Evolutionary conservation across 2,888 invertebrate genomes (phyloP).

Genomic region (Drosophila barbarae): DNA sequence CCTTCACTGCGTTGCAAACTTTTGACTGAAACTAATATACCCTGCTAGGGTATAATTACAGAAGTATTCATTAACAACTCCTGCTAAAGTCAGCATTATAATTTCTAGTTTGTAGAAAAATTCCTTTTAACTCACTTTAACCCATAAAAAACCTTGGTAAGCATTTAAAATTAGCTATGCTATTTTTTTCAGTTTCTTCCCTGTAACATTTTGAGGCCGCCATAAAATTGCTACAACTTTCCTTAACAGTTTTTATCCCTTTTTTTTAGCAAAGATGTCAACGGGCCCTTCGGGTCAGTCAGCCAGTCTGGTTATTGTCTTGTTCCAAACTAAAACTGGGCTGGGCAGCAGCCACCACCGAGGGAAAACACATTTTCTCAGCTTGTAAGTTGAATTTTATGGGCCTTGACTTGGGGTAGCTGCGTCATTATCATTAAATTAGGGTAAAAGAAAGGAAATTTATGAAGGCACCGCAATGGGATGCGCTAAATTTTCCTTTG

Average conservation of each 20-base stretch:
- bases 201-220: slow-evolving; percentile 2
- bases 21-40: too few species aligned
- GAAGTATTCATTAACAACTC: too few species aligned
- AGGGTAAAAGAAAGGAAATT: slow-evolving; percentile 64
- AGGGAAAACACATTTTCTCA: slow-evolving; percentile 62
- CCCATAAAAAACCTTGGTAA: slow-evolving; percentile 32
- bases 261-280: slow-evolving; percentile 41
- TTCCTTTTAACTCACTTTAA: slow-evolving; percentile 17
- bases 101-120: neutral
- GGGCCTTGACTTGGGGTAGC: slow-evolving; percentile 62
- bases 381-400: slow-evolving; percentile 72
- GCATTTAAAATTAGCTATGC: slow-evolving; percentile 66
- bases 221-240: slow-evolving; percentile 62
- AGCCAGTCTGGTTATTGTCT: slow-evolving; percentile 47
- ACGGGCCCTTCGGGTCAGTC: slow-evolving; percentile 53
- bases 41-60: too few species aligned
- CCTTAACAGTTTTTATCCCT: slow-evolving; percentile 46
- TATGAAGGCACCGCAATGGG: slow-evolving; percentile 58
- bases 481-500: slow-evolving; percentile 70
- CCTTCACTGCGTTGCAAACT: too few species aligned
- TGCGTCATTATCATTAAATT: slow-evolving; percentile 69
- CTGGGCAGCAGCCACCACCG: slow-evolving; percentile 41
- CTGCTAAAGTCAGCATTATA: neutral
- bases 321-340: slow-evolving; percentile 25
- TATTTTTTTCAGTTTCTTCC: neutral